Evolutionary conservation across 1,140 invertebrate species (phyloP).

Genomic region (Whitmania pigra): DNA sequence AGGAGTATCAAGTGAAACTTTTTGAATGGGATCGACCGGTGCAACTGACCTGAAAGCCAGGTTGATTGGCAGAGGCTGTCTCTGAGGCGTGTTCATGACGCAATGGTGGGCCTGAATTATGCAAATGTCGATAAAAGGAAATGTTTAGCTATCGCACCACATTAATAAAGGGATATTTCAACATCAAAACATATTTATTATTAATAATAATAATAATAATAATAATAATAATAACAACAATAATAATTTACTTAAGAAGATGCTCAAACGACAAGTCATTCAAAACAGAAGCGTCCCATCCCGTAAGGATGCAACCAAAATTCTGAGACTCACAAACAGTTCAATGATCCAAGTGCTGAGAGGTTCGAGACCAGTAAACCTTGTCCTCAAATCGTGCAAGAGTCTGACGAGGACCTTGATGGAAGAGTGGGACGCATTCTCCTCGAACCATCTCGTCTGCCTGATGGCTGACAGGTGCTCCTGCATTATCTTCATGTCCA

Average conservation of each 20-base stretch:
- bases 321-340: constrained; percentile 52
- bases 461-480: constrained; percentile 81
- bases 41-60: constrained; percentile 56
- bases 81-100: constrained; percentile 85
- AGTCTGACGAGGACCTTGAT: constrained; percentile 89
- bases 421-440: constrained; percentile 90
- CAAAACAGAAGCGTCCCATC: too few species aligned
- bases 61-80: constrained; percentile 81
- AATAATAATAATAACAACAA: neutral
- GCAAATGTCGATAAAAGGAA: too few species aligned
- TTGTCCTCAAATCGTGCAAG: constrained; percentile 70
- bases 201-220: constrained; percentile 3
- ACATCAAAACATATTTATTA: neutral
- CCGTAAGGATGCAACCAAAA: neutral
- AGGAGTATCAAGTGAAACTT: neutral
- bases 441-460: constrained; percentile 92
- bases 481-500: constrained; percentile 71
- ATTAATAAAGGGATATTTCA: too few species aligned
- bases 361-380: constrained; percentile 77
- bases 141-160: too few species aligned
- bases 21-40: neutral
- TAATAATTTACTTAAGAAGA: too few species aligned
- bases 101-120: constrained; percentile 69
- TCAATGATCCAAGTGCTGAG: constrained; percentile 93
- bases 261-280: too few species aligned